phyloP scores from a whole-genome alignment of 2,113 vertebrate species.

The Phaethornis superciliosus region DNA sequence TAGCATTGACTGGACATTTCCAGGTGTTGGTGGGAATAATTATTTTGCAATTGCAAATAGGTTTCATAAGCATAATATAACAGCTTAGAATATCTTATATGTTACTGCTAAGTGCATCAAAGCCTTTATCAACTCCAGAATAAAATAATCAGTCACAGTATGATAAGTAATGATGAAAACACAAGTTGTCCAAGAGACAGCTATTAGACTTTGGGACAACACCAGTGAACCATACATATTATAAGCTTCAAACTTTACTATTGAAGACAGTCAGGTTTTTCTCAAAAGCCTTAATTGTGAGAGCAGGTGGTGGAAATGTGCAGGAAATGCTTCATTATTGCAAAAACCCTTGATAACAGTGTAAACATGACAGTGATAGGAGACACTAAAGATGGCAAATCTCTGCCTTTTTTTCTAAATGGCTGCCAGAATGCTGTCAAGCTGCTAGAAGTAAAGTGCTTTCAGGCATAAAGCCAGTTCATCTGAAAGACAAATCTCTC shows the following conservation, averaged over 20 bases:
- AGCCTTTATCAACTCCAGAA: background rate
- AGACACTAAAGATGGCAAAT: background rate
- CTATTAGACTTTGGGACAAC: background rate
- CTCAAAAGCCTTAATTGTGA: background rate
- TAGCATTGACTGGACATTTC: background rate
- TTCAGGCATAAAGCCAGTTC: slow-evolving; percentile 40
- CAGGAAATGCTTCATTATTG: background rate
- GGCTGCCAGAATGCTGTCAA: background rate
- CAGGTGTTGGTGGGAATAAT: background rate
- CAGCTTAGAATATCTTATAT: background rate
- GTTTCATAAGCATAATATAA: background rate
- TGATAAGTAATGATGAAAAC: background rate
- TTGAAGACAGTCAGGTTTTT: background rate
- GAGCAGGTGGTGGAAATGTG: background rate
- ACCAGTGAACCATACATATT: background rate
- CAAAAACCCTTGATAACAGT: background rate
- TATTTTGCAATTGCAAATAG: background rate
- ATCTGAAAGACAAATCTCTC: slow-evolving; percentile 1
- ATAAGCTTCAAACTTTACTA: background rate
- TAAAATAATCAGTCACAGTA: background rate
- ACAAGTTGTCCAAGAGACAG: background rate
- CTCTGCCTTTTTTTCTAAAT: background rate
- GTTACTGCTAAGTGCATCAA: background rate
- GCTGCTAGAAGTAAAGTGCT: slow-evolving; percentile 26
- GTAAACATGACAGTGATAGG: background rate